Conservation (phyloP, 2,113 vertebrate genomes). For the Numida meleagris region DNA sequence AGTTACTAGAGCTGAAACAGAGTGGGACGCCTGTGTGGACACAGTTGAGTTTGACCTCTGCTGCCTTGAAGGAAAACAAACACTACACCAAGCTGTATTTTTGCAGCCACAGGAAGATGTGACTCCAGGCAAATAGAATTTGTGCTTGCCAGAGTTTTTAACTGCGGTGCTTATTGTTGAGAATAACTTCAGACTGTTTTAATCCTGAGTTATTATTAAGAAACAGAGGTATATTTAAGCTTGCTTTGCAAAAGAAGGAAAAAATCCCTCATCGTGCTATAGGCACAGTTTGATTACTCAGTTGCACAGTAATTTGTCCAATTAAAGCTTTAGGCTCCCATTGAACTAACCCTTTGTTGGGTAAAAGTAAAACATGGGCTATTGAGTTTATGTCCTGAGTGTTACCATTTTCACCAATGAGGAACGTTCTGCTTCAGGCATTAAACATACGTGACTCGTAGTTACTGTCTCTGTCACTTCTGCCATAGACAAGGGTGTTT, state of each 20-base stretch:
- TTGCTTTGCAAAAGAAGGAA: neutral
- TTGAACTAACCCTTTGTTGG: too few relatives aligned
- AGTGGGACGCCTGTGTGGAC: neutral
- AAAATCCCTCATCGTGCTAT: neutral
- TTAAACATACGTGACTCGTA: neutral
- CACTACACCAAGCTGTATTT: accelerated
- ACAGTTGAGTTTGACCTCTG: neutral
- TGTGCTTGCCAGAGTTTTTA: neutral
- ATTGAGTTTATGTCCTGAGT: neutral
- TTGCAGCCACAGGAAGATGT: accelerated
- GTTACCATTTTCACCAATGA: neutral
- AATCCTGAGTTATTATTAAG: neutral
- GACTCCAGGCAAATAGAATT: neutral
- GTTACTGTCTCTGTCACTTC: neutral
- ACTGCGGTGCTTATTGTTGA: too few relatives aligned
- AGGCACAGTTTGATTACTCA: neutral
- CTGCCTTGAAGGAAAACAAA: neutral
- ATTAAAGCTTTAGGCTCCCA: neutral
- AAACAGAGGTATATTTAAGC: neutral
- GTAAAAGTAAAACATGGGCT: neutral
- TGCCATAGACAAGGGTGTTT: neutral
- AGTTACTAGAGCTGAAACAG: neutral
- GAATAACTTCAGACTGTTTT: neutral
- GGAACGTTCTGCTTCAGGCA: neutral
- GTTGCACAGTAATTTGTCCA: neutral